These are phyloP conservation scores for Fissipunctia ypsillon DNA, from an alignment of 2,888 invertebrate species.

Conservation along the genomic window DNA sequence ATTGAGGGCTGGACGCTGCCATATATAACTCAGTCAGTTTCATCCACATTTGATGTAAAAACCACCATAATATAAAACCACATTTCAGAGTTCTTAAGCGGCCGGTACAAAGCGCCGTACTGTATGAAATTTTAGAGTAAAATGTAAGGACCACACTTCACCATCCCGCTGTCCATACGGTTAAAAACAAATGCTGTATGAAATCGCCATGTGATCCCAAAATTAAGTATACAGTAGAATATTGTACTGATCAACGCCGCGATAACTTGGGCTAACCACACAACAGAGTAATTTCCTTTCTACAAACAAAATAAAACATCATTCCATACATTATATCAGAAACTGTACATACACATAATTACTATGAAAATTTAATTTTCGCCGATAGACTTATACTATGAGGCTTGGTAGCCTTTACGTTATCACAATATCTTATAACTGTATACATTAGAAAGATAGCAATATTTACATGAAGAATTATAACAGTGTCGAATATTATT, in stretches of 20 bases:
- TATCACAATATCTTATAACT: slow-evolving; percentile 64
- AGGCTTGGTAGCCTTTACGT: slow-evolving; percentile 32
- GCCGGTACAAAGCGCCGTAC: background rate
- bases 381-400: slow-evolving; percentile 31
- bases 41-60: background rate
- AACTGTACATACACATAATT: slow-evolving; percentile 28
- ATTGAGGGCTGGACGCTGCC: background rate
- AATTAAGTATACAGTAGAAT: background rate
- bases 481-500: slow-evolving; percentile 42
- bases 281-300: background rate
- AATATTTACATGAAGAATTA: slow-evolving; percentile 59
- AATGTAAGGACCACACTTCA: background rate
- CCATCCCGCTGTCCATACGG: background rate
- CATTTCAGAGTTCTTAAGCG: background rate
- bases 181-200: background rate
- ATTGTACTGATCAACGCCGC: background rate
- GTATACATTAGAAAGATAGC: slow-evolving; percentile 46
- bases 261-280: background rate
- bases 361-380: slow-evolving; percentile 65
- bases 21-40: background rate
- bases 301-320: background rate
- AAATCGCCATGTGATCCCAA: background rate
- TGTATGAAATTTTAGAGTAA: background rate
- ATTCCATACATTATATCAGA: background rate
- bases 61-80: background rate